Evolutionary conservation across 2,797 vertebrate genomes (phyloP).

Genomic region (Pyrrhura leucotis): DNA sequence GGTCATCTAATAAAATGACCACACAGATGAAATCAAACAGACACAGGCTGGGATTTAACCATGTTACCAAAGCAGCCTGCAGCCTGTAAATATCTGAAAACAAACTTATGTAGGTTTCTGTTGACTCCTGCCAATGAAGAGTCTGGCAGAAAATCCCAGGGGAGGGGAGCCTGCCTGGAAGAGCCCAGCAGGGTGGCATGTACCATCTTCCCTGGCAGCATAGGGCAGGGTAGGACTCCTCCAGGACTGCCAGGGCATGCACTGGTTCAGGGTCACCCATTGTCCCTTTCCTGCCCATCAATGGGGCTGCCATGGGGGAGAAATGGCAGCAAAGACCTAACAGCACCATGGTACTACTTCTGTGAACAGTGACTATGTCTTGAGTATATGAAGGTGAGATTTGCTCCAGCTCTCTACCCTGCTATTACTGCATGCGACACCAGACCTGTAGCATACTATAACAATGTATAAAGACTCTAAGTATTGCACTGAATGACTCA

Average conservation of each 20-base stretch:
- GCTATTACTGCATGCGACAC: neutral
- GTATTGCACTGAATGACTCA: neutral
- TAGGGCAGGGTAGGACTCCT: neutral
- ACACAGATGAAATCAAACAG: neutral
- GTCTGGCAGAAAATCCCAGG: accelerated
- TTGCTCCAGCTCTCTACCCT: neutral
- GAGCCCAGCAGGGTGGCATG: neutral
- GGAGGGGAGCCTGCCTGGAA: neutral
- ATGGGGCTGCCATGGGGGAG: neutral
- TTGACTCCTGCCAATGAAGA: neutral
- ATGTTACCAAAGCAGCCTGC: neutral
- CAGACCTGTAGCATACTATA: neutral
- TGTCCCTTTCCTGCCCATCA: neutral
- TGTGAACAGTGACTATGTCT: neutral
- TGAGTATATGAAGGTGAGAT: neutral
- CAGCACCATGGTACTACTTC: neutral
- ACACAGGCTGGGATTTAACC: neutral
- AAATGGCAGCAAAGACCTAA: neutral
- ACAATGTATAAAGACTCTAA: neutral
- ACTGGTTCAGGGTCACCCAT: neutral
- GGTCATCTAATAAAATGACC: neutral
- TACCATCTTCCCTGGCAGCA: neutral
- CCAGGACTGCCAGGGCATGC: neutral
- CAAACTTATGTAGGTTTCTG: accelerated
- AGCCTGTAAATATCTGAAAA: neutral